Evolutionary conservation across 30 jellyfish, hydroid and myxozoan species (phyloP), one percentile per base, ranked within the genome.

Genomic region (Mastigias papua): DNA sequence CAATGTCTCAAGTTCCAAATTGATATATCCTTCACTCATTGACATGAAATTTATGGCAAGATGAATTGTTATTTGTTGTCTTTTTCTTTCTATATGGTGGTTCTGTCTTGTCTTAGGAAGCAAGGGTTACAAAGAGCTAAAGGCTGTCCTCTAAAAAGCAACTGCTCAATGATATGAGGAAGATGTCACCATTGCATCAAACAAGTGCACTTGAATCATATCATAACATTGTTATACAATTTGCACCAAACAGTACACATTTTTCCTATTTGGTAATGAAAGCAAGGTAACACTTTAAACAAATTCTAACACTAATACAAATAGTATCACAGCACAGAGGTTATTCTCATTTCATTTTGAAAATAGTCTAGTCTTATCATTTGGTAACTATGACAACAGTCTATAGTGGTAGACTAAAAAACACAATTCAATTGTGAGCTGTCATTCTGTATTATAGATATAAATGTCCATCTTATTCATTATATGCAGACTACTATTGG

Each of bases 191-290:
- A 78, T 37, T 78, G 65, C 33, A 78, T 51, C 89, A 78, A 37
- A 78, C 89, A 54, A 78, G 89, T 58, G 77, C 89, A 28, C 33
- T 78, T 34, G 78, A 78, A 54, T 78, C 89, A 58, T 78, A 3
- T 35, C 89, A 78, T 74, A 78, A 78, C 64, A 51, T 54, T 20
- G 78, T 78, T 54, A 78, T 51, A 11, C 33, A 30, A 32, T 78
- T 78, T 78, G 78, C 89, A 7, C 89, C 89, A 21, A 78, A 78
- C 23, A 78, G 50, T 54, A 78, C 89, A 78, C 77, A 50, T 54
- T 78, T 58, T 61, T 54, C 34, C 48, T 50, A 7, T 60, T 58
- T 78, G 77, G 76, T 66, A 21, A 78, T 78, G 89, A 78, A 78
- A 78, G 89, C 89, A 54, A 58, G 89, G 89, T 78, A 35, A 62